Percentiles rank a stretch among this genome's conserved stretches.
Evolutionary conservation across 2,888 invertebrate species (phyloP).

Genomic region (Rotaria magnacalcarata): DNA sequence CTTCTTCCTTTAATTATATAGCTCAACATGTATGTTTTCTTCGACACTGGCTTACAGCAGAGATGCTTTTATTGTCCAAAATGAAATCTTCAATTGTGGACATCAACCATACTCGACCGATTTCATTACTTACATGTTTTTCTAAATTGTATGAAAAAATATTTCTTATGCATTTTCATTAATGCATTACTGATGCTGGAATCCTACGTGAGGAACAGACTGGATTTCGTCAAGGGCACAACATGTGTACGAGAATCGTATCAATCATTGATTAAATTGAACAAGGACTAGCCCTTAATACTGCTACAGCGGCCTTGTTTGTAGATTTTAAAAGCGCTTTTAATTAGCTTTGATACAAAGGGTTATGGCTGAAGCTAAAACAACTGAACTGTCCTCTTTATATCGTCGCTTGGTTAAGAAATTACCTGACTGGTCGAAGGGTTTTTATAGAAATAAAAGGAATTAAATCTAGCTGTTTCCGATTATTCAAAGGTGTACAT

Average conservation of each 20-base stretch:
- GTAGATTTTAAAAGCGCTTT: neutral
- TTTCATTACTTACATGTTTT: constrained; percentile 2
- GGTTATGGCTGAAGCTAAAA: neutral
- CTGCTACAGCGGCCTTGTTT: neutral
- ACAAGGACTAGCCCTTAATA: neutral
- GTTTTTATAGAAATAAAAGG: neutral
- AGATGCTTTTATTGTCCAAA: neutral
- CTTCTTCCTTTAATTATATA: neutral
- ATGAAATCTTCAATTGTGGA: neutral
- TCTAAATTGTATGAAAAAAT: constrained; percentile 1
- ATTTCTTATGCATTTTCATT: neutral
- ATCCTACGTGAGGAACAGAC: constrained; percentile 2
- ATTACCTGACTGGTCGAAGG: neutral
- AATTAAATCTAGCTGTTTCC: neutral
- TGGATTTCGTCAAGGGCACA: neutral
- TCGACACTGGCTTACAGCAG: neutral
- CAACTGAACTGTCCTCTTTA: neutral
- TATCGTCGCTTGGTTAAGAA: neutral
- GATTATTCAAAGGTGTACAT: neutral
- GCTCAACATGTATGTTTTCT: neutral
- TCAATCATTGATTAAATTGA: neutral
- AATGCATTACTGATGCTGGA: neutral
- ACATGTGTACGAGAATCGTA: neutral
- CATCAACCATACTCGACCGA: neutral
- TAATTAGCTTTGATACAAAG: neutral